Conservation (phyloP, 2,888 invertebrate genomes). For the Thalpophila matura region DNA sequence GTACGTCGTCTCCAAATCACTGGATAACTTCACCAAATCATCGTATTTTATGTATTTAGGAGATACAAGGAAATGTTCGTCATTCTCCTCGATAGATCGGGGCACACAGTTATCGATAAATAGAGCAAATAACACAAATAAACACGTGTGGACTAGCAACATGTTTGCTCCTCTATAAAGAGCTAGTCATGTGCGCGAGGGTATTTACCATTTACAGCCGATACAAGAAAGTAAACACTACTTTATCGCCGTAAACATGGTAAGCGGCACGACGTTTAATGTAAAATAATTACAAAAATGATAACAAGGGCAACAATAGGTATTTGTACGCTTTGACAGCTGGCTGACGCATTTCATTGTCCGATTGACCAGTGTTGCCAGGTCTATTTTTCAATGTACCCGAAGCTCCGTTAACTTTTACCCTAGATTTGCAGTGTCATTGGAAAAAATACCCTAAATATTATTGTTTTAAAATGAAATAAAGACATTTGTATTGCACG, state of each 20-base stretch:
- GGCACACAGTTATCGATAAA: constrained; percentile 77
- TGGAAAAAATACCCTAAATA: too few species aligned
- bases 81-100: constrained; percentile 78
- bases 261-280: constrained; percentile 50
- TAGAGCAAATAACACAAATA: constrained; percentile 79
- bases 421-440: not conserved
- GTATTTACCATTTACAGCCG: constrained; percentile 51
- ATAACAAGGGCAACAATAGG: constrained; percentile 53
- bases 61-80: constrained; percentile 90
- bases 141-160: constrained; percentile 72
- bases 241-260: constrained; percentile 71
- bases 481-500: too few species aligned
- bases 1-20: constrained; percentile 91
- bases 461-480: too few species aligned
- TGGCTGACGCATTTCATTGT: constrained; percentile 41
- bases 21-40: constrained; percentile 92
- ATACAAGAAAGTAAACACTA: constrained; percentile 68
- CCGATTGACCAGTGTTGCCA: constrained; percentile 35
- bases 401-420: too few species aligned
- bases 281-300: constrained; percentile 55
- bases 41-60: constrained; percentile 93
- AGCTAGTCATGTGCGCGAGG: constrained; percentile 52
- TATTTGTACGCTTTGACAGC: constrained; percentile 56
- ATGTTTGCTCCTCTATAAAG: constrained; percentile 68
- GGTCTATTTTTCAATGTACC: too few species aligned